Evolutionary conservation across 1,140 invertebrate species (phyloP).

Genomic region (Psilanteris sp.): DNA sequence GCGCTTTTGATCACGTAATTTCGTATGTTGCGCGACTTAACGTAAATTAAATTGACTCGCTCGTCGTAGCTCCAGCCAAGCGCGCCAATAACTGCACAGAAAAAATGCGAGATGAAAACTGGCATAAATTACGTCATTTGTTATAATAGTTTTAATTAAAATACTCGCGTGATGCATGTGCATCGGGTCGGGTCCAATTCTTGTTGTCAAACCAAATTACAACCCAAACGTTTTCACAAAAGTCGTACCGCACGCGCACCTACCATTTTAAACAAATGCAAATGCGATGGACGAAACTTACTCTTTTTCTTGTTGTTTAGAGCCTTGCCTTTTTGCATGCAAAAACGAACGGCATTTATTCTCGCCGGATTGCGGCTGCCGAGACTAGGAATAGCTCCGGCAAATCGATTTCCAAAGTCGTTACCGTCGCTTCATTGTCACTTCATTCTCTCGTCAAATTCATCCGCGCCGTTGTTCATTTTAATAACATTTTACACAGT

Average conservation of each 20-base stretch:
- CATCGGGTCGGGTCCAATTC: slow-evolving; percentile 3
- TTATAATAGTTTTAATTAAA: slow-evolving; percentile 60
- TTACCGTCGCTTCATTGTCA: slow-evolving; percentile 31
- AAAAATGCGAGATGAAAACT: slow-evolving; percentile 42
- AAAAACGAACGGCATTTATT: slow-evolving; percentile 1
- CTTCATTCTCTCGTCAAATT: slow-evolving; percentile 24
- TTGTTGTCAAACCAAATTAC: slow-evolving; percentile 25
- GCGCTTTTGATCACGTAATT: slow-evolving; percentile 49
- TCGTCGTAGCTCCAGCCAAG: slow-evolving; percentile 35
- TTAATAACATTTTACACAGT: slow-evolving; percentile 29
- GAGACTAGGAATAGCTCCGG: slow-evolving; percentile 20
- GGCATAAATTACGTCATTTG: slow-evolving; percentile 45
- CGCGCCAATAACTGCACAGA: slow-evolving; percentile 30
- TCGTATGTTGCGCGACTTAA: slow-evolving; percentile 37
- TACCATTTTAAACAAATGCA: no score
- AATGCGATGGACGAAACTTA: no score
- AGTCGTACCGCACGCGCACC: no score
- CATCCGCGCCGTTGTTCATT: slow-evolving; percentile 15
- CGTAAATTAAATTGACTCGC: slow-evolving; percentile 56
- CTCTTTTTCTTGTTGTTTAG: slow-evolving; percentile 5
- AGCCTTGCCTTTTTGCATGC: not conserved
- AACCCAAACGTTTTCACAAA: no score
- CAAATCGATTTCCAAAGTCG: slow-evolving; percentile 34
- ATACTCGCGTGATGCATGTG: slow-evolving; percentile 39
- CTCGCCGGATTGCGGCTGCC: not conserved